Base-by-base conservation (phyloP, 2,797 vertebrate genomes). In the Macroramphosus scolopax region DNA sequence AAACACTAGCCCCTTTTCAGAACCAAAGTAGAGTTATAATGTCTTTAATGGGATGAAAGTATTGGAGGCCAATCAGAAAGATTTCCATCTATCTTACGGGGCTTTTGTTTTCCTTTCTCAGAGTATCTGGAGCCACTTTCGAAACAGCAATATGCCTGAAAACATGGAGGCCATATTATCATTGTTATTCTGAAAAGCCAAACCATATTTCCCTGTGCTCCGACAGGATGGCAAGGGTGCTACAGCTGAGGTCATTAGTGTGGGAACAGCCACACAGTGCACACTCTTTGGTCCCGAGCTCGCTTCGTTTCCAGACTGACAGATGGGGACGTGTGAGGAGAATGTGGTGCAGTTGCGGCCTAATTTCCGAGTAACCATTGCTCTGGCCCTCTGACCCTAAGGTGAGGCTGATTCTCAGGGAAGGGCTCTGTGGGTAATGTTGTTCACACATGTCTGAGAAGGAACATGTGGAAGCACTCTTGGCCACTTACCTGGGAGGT, bases 201-300 rank as follows among this genome's bases (percentile, higher is more conserved):
- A 63, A 80, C 52, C 72, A 64, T 61, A 68, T 75, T 83, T 80
- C 33, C 54, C 58, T 72, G 35, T 63, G 36, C 39, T 61, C 26
- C 16, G 44, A 72, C 73, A 71, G 72, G 57, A 78, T 41, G 66
- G 77, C 62, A 51, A 63, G 42, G 68, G 63, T 24, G 57, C 58
- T 80, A 70, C 87, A 89, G 88, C 85, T 90, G 88, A 67, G 75
- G 75, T 88, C 85, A 87, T 90, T 90, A 91, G 75, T 41, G 60
- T 43, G 58, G 54, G 66, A 78, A 61, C 66, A 65, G 53, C 61
- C 61, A 46, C 67, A 70, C 63, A 63, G 48, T 39, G 43, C 10
- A 12, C 52, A 57, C 64, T 68, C 68, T 80, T 73, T 76, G 66
- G 78, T 77, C 62, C 69, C 39, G 73, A 56, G 76, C 73, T 75